Conservation (phyloP, 2,113 vertebrate species). For the Gracilinanus agilis region DNA sequence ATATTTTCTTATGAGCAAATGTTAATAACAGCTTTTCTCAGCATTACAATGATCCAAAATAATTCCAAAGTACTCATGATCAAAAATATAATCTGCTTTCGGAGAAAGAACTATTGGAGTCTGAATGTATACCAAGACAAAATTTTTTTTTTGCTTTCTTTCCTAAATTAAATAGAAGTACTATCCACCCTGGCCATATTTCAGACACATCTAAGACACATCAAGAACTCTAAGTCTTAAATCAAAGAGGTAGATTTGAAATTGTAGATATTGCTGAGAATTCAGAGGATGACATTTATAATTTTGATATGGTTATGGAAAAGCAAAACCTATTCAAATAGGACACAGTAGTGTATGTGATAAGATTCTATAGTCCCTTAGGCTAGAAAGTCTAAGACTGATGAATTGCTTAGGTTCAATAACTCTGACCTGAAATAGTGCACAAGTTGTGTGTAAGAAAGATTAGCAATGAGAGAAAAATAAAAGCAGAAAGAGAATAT, state of each 20-base stretch:
- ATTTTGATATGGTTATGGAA: neutral
- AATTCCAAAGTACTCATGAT: too few species aligned
- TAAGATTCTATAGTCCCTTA: neutral
- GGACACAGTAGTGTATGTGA: neutral
- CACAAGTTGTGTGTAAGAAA: neutral
- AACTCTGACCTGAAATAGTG: neutral
- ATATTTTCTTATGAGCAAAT: too few species aligned
- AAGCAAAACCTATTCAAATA: neutral
- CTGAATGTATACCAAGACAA: too few species aligned
- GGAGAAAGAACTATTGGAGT: too few species aligned
- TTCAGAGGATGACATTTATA: neutral
- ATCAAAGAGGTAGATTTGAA: neutral
- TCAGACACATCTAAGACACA: neutral
- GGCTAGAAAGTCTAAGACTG: neutral
- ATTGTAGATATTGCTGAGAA: neutral
- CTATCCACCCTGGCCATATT: neutral
- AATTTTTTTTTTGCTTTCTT: too few species aligned
- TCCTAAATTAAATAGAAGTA: neutral
- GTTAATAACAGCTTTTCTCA: too few species aligned
- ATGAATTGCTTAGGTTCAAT: too few species aligned
- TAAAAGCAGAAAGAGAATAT: neutral
- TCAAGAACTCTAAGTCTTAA: neutral
- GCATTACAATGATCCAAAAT: too few species aligned
- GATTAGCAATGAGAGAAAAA: neutral
- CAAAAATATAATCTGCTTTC: too few species aligned